Conservation (phyloP, 2,888 invertebrate species). For the Heliothis peltigera region DNA sequence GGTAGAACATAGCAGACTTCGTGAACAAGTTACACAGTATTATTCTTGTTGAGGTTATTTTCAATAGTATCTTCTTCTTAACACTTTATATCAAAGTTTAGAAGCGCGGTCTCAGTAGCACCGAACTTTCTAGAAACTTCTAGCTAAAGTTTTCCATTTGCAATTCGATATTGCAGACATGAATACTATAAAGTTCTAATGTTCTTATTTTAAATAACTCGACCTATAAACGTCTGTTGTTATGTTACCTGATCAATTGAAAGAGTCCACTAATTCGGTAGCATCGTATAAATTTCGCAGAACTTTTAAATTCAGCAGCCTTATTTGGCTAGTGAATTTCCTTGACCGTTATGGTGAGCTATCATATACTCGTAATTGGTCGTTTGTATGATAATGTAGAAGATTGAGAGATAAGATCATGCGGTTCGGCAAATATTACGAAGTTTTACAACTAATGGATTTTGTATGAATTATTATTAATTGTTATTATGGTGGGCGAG, state of each 20-base stretch:
- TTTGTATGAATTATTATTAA: slow-evolving; percentile 14
- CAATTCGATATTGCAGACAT: slow-evolving; percentile 15
- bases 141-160: slow-evolving; percentile 25
- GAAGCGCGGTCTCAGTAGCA: slow-evolving; percentile 14
- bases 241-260: slow-evolving; percentile 10
- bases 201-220: slow-evolving; percentile 27
- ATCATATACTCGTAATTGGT: slow-evolving; percentile 28
- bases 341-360: slow-evolving; percentile 33
- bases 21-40: slow-evolving; percentile 11
- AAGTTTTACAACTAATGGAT: slow-evolving; percentile 28
- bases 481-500: background rate
- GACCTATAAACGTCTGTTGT: slow-evolving; percentile 4
- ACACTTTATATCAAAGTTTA: slow-evolving; percentile 5
- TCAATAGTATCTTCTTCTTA: slow-evolving; percentile 1
- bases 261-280: slow-evolving; percentile 2
- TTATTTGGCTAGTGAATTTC: slow-evolving; percentile 21
- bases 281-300: background rate
- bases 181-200: slow-evolving; percentile 40
- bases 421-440: slow-evolving; percentile 31
- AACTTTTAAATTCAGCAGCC: slow-evolving; percentile 22
- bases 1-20: slow-evolving; percentile 31
- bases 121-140: background rate
- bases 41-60: slow-evolving; percentile 11
- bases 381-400: slow-evolving; percentile 47
- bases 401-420: slow-evolving; percentile 49